Percentiles rank a stretch among this genome's conserved stretches.
Conservation (phyloP, 1,140 invertebrate species). For the Drosophila obscura region DNA sequence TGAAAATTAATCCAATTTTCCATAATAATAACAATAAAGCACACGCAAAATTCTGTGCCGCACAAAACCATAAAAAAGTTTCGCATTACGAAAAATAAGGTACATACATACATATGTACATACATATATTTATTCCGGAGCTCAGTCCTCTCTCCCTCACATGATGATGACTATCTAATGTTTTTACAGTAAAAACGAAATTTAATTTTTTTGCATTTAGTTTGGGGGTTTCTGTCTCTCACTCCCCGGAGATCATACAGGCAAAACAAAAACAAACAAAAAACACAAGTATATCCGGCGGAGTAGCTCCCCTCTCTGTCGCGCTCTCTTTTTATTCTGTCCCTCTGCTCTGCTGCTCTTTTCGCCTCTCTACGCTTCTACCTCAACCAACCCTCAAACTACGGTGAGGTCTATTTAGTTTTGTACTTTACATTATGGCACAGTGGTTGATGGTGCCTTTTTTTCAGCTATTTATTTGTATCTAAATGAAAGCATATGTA, state of each 20-base stretch:
- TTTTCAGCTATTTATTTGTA: too few species aligned
- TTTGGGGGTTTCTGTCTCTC: constrained; percentile 35
- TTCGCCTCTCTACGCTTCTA: constrained; percentile 13
- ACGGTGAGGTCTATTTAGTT: constrained; percentile 29
- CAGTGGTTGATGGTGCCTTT: constrained; percentile 28
- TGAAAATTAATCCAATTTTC: constrained; percentile 55
- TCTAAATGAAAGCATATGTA: too few species aligned
- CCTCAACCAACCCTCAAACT: constrained; percentile 47
- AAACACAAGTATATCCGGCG: constrained; percentile 23
- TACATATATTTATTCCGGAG: constrained; percentile 19
- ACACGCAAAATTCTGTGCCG: constrained; percentile 20
- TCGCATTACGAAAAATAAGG: constrained; percentile 55
- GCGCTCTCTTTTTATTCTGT: not conserved
- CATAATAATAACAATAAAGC: constrained; percentile 59
- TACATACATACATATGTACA: not conserved
- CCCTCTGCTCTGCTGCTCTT: too few species aligned
- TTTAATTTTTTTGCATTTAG: constrained; percentile 46
- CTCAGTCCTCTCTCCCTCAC: constrained; percentile 6
- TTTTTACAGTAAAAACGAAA: constrained; percentile 76
- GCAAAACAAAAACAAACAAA: too few species aligned
- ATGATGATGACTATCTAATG: constrained; percentile 76
- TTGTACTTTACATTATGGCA: constrained; percentile 69
- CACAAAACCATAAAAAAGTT: constrained; percentile 39
- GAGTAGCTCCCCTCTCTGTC: constrained; percentile 34
- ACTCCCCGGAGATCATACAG: constrained; percentile 2